Conservation (phyloP, 2,797 vertebrate species). For the Pampus argenteus region DNA sequence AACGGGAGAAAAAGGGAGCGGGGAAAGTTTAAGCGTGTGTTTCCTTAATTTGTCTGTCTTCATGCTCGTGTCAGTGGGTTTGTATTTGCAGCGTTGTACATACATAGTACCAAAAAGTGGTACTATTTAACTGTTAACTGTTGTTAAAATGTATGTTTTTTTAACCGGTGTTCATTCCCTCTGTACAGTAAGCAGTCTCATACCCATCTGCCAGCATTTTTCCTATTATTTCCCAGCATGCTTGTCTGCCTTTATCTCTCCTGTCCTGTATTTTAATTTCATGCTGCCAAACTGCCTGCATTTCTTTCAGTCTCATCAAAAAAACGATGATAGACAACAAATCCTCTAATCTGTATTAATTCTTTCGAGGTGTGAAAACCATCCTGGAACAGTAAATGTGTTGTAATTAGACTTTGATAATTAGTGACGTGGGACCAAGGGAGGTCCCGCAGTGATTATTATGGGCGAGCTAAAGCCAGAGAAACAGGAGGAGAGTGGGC, state of each 20-base stretch:
- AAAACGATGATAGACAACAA: conserved; percentile 65
- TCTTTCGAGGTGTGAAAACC: conserved; percentile 69
- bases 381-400: conserved; percentile 69
- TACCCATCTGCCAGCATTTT: conserved; percentile 6
- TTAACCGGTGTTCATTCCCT: neutral
- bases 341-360: conserved; percentile 73
- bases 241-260: conserved; percentile 30
- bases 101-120: too few species aligned
- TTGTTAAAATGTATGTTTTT: neutral
- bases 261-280: conserved; percentile 20
- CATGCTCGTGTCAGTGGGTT: neutral
- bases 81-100: neutral
- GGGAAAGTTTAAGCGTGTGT: conserved; percentile 19
- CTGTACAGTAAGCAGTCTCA: neutral
- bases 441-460: conserved; percentile 75
- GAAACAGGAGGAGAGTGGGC: conserved; percentile 77
- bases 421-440: conserved; percentile 69
- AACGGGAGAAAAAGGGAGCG: conserved; percentile 11
- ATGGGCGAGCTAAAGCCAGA: conserved; percentile 69
- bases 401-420: conserved; percentile 78
- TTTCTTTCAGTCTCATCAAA: conserved; percentile 30
- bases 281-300: neutral
- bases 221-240: conserved; percentile 38
- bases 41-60: neutral
- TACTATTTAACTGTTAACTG: too few species aligned